phyloP scores from a whole-genome alignment of 2,113 vertebrate species.

The Bubo scandiacus region DNA sequence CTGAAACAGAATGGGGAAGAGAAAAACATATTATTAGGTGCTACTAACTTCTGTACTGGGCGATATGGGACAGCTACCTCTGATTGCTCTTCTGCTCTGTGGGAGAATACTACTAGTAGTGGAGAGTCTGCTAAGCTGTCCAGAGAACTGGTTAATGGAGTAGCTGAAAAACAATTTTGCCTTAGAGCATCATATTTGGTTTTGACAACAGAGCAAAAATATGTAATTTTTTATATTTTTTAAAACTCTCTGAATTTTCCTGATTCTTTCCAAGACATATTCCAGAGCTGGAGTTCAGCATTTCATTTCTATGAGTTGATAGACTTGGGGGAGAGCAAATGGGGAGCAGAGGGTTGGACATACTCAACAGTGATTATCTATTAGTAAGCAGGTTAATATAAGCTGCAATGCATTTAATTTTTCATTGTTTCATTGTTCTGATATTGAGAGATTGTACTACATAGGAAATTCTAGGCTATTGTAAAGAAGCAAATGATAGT shows the following conservation, averaged over 20 bases:
- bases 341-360: neutral
- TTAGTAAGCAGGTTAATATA: neutral
- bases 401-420: neutral
- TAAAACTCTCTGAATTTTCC: neutral
- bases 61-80: neutral
- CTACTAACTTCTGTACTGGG: neutral
- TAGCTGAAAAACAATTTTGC: neutral
- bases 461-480: neutral
- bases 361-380: neutral
- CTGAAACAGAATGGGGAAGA: neutral
- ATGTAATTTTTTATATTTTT: neutral
- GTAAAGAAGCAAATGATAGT: neutral
- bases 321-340: neutral
- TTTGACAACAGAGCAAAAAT: neutral
- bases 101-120: neutral
- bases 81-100: neutral
- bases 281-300: neutral
- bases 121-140: neutral
- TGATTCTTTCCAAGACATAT: neutral
- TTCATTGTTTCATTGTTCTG: neutral
- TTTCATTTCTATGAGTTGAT: neutral
- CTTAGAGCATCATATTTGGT: neutral
- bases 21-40: neutral
- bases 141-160: neutral
- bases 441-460: neutral